These are phyloP conservation scores for Chloroceryle aenea DNA, from an alignment of 2,113 vertebrate genomes.

Conservation along the genomic window DNA sequence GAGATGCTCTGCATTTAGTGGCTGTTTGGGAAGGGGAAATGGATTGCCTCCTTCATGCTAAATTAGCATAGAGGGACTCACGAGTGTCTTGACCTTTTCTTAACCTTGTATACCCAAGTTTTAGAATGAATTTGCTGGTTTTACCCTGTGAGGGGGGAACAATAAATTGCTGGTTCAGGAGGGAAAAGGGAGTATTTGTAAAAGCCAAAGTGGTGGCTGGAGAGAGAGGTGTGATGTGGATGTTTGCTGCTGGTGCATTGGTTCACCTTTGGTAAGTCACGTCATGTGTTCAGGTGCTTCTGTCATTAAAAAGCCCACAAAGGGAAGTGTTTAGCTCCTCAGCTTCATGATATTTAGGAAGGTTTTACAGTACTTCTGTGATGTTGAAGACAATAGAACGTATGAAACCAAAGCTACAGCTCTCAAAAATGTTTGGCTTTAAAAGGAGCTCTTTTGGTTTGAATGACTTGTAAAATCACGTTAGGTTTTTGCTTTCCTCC, in stretches of 20 bases:
- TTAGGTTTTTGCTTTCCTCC: background rate
- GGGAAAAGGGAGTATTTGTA: background rate
- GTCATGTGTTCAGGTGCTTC: background rate
- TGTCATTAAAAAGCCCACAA: background rate
- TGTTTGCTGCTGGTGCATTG: background rate
- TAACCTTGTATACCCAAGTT: background rate
- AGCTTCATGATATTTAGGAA: background rate
- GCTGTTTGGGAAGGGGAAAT: slow-evolving; percentile 35
- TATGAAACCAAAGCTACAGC: background rate
- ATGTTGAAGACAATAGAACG: background rate
- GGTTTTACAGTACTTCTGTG: background rate
- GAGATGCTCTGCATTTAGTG: slow-evolving; percentile 5
- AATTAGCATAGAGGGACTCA: slow-evolving; percentile 30
- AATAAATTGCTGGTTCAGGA: background rate
- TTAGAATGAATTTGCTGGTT: slow-evolving; percentile 13
- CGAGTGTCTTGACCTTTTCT: slow-evolving; percentile 38
- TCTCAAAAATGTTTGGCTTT: background rate
- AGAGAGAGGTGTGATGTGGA: background rate
- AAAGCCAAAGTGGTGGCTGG: background rate
- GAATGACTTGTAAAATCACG: background rate
- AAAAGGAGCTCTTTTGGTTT: background rate
- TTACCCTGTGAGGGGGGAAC: background rate
- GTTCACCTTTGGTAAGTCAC: background rate
- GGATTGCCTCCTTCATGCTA: slow-evolving; percentile 29
- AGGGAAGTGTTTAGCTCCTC: background rate